Percentiles rank a stretch among this genome's conserved stretches.
Evolutionary conservation across 2,113 vertebrate genomes (phyloP).

Genomic region (Zosterops hypoxanthus): DNA sequence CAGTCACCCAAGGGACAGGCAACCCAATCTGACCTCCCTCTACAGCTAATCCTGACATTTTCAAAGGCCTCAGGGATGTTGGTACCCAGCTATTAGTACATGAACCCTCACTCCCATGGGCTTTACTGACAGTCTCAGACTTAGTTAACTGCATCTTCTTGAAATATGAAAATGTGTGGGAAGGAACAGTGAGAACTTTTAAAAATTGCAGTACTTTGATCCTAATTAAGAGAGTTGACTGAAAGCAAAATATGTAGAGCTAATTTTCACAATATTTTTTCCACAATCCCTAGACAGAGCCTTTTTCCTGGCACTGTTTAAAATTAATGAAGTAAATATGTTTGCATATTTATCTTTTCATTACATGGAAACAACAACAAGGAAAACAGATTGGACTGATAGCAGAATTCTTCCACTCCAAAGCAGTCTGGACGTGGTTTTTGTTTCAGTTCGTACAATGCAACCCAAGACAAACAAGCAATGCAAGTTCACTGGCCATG

Average conservation of each 20-base stretch:
- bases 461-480: slow-evolving; percentile 12
- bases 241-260: slow-evolving; percentile 64
- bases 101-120: background rate
- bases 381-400: slow-evolving; percentile 51
- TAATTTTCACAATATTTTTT: slow-evolving; percentile 67
- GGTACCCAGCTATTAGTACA: background rate
- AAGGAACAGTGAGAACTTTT: slow-evolving; percentile 52
- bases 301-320: slow-evolving; percentile 63
- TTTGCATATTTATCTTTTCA: slow-evolving; percentile 69
- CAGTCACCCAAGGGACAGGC: background rate
- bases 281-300: slow-evolving; percentile 52
- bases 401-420: slow-evolving; percentile 38
- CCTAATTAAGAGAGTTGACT: slow-evolving; percentile 63
- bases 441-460: slow-evolving; percentile 24
- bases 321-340: slow-evolving; percentile 70
- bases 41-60: background rate
- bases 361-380: slow-evolving; percentile 62
- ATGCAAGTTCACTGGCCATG: background rate
- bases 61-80: rapidly evolving
- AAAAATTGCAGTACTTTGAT: slow-evolving; percentile 57
- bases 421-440: background rate
- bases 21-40: background rate
- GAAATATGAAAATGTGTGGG: slow-evolving; percentile 48
- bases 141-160: slow-evolving; percentile 22
- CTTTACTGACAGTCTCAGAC: slow-evolving; percentile 4